A percentile compares a stretch with the other conserved stretches of the same genome.
These are phyloP conservation scores for Leucania comma DNA, from an alignment of 2,888 invertebrate species.

Conservation along the genomic window DNA sequence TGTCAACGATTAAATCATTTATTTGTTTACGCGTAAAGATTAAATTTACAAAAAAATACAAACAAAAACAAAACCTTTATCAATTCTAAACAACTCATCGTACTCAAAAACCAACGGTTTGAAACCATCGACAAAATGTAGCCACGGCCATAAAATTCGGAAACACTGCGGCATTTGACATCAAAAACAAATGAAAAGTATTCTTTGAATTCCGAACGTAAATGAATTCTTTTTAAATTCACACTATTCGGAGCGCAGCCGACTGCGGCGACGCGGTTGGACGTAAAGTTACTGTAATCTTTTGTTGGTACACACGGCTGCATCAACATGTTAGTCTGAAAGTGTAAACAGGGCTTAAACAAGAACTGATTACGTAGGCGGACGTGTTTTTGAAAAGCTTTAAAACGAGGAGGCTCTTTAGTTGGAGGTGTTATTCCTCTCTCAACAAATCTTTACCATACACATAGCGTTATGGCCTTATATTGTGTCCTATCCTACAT, in stretches of 20 bases:
- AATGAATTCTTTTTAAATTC: constrained; percentile 58
- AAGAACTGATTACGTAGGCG: constrained; percentile 21
- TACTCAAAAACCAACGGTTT: background rate
- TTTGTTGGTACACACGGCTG: constrained; percentile 40
- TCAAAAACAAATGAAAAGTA: constrained; percentile 46
- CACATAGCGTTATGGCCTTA: background rate
- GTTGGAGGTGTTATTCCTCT: background rate
- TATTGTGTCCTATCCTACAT: too few species aligned
- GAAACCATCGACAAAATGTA: constrained; percentile 8
- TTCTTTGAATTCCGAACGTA: constrained; percentile 51
- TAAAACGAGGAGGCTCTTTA: background rate
- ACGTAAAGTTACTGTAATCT: constrained; percentile 34
- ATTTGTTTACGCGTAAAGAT: too few species aligned
- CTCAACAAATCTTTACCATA: background rate
- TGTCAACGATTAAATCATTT: too few species aligned
- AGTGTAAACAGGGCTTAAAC: constrained; percentile 37
- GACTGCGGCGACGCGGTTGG: background rate
- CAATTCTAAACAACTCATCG: background rate
- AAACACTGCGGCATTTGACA: constrained; percentile 20
- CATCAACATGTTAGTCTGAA: constrained; percentile 33
- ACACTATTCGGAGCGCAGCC: constrained; percentile 25
- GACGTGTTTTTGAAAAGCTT: constrained; percentile 5
- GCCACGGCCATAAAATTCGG: constrained; percentile 1
- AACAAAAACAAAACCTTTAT: background rate
- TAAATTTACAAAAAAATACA: too few species aligned